Evolutionary conservation across 2,888 invertebrate species (phyloP).

Genomic region (Cantharis lateralis): DNA sequence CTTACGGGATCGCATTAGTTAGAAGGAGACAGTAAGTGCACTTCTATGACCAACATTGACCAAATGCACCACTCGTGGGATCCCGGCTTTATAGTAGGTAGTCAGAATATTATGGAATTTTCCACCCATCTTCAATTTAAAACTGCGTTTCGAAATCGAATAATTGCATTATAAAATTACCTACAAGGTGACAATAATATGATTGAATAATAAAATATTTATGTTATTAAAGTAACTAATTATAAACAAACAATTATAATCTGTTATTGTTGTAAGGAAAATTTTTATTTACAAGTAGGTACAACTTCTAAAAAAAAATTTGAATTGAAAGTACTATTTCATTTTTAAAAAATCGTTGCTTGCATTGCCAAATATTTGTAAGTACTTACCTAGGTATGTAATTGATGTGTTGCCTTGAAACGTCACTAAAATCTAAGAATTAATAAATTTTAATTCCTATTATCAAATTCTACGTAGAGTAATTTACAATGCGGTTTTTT

Average conservation of each 20-base stretch:
- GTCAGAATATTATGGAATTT: background rate
- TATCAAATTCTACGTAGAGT: background rate
- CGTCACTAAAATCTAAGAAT: background rate
- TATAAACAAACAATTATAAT: background rate
- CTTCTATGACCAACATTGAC: no score
- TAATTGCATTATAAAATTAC: background rate
- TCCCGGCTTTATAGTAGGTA: no score
- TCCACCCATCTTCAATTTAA: background rate
- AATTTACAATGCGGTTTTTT: background rate
- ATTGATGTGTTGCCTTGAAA: background rate
- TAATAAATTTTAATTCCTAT: background rate
- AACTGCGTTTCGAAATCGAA: background rate
- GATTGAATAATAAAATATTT: background rate
- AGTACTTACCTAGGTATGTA: background rate
- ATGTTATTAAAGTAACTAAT: background rate
- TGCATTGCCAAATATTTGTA: background rate
- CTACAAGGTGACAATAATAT: background rate
- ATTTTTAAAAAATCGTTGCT: no score
- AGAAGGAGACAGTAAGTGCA: no score
- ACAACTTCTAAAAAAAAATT: no score
- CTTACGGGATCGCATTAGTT: no score
- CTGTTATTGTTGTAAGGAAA: no score
- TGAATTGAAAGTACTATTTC: no score
- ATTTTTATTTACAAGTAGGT: no score
- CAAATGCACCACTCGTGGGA: no score